phyloP scores from a whole-genome alignment of 2,888 invertebrate species.

The Phengaris arion region DNA sequence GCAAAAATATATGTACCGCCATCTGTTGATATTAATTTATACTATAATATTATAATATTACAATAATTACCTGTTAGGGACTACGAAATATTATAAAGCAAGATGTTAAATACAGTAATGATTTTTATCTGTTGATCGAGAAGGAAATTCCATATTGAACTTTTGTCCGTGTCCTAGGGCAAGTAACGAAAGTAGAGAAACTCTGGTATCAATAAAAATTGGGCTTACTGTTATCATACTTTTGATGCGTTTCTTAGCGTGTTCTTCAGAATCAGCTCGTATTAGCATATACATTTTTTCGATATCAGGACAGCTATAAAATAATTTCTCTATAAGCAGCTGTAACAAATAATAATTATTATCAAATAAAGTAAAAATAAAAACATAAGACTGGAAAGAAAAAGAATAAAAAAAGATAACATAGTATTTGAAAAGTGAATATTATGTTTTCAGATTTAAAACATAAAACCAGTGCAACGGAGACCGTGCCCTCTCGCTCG shows the following conservation, averaged over 20 bases:
- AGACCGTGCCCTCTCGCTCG: no score
- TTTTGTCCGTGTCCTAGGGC: no score
- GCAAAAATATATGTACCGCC: background rate
- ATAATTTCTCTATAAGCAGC: conserved; percentile 19
- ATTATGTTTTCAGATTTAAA: no score
- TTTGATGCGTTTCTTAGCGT: conserved; percentile 7
- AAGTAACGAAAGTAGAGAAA: no score
- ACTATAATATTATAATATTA: no score
- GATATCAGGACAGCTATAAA: conserved; percentile 31
- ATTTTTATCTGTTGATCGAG: background rate
- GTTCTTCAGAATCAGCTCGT: conserved; percentile 12
- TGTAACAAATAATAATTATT: background rate
- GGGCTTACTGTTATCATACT: conserved; percentile 22
- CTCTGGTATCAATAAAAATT: background rate
- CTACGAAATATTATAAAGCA: background rate
- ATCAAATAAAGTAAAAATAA: background rate
- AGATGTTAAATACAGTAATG: background rate
- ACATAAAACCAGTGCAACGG: no score
- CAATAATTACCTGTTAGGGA: background rate
- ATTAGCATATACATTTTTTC: conserved; percentile 29
- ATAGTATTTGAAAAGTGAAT: no score
- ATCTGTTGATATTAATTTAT: background rate
- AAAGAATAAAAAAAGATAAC: no score
- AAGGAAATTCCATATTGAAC: no score
- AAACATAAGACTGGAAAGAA: no score